Percentiles rank a stretch among this genome's conserved stretches.
phyloP scores from a whole-genome alignment of 1,140 invertebrate species.

The Charaxes varanes region DNA sequence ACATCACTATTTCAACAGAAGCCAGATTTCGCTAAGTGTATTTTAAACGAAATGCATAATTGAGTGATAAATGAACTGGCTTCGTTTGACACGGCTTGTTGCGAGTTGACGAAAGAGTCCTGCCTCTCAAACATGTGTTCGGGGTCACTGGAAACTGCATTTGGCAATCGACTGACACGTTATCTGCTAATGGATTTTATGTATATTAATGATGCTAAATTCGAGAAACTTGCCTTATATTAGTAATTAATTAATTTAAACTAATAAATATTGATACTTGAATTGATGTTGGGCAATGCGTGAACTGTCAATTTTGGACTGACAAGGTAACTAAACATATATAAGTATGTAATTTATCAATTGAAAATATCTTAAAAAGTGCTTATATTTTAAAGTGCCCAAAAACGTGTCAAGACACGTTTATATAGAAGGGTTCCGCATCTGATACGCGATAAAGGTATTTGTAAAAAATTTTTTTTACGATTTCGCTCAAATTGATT shows the following conservation, averaged over 20 bases:
- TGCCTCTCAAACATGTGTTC: conserved; percentile 36
- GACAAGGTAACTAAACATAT: no score
- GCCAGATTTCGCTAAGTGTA: conserved; percentile 19
- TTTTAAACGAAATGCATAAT: conserved; percentile 16
- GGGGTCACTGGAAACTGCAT: conserved; percentile 31
- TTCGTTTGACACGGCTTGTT: conserved; percentile 58
- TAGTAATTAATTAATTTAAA: background rate
- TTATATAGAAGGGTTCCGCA: no score
- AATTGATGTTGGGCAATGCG: no score
- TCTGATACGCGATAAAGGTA: no score
- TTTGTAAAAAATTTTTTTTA: no score
- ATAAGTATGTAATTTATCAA: background rate
- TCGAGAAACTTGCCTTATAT: background rate
- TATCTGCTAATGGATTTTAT: conserved; percentile 24
- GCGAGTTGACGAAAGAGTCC: conserved; percentile 52
- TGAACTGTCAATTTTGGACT: no score
- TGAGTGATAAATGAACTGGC: conserved; percentile 56
- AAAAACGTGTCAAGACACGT: no score
- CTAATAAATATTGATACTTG: no score
- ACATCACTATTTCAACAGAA: no score
- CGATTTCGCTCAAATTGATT: no score
- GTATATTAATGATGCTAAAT: conserved; percentile 10
- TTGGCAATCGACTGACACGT: conserved; percentile 23
- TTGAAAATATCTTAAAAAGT: no score
- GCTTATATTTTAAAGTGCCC: no score